These are phyloP conservation scores for Drosophila insularis DNA, from an alignment of 1,140 invertebrate genomes.

Conservation along the genomic window DNA sequence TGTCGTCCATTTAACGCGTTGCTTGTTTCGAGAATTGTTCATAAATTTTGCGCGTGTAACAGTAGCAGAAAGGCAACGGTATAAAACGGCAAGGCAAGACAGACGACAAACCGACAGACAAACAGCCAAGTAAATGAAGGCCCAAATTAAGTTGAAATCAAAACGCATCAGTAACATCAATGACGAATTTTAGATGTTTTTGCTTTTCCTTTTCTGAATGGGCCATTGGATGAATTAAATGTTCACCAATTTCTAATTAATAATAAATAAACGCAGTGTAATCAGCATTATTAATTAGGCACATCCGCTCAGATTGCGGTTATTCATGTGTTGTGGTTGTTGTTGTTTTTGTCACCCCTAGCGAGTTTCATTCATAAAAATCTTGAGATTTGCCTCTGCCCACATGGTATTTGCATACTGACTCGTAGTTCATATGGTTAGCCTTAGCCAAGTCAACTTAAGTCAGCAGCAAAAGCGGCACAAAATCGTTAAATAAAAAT, in stretches of 20 bases:
- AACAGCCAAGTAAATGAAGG: conserved; percentile 44
- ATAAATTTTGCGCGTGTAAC: conserved; percentile 79
- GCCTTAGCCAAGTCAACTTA: conserved; percentile 54
- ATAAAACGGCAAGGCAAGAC: conserved; percentile 12
- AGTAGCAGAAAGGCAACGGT: conserved; percentile 68
- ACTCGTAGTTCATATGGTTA: conserved; percentile 33
- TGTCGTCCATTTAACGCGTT: conserved; percentile 79
- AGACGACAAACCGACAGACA: neutral
- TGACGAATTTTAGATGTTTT: neutral
- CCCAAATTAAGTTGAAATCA: conserved; percentile 26
- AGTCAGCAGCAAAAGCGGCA: conserved; percentile 47
- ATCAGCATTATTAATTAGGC: conserved; percentile 78
- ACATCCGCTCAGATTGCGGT: conserved; percentile 60
- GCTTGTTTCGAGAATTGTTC: conserved; percentile 75
- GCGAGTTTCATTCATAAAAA: conserved; percentile 73
- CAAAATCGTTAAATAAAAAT: conserved; percentile 76
- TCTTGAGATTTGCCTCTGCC: conserved; percentile 49
- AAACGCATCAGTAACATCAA: neutral
- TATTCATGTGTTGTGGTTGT: conserved; percentile 8
- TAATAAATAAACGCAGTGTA: conserved; percentile 68
- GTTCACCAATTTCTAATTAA: conserved; percentile 70
- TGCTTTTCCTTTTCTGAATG: too few relatives aligned
- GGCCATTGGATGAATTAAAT: neutral
- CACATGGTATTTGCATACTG: conserved; percentile 74
- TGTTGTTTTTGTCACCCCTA: conserved; percentile 32